These are phyloP conservation scores for Hyperopisus bebe DNA, from an alignment of 2,113 vertebrate genomes.

Conservation along the genomic window DNA sequence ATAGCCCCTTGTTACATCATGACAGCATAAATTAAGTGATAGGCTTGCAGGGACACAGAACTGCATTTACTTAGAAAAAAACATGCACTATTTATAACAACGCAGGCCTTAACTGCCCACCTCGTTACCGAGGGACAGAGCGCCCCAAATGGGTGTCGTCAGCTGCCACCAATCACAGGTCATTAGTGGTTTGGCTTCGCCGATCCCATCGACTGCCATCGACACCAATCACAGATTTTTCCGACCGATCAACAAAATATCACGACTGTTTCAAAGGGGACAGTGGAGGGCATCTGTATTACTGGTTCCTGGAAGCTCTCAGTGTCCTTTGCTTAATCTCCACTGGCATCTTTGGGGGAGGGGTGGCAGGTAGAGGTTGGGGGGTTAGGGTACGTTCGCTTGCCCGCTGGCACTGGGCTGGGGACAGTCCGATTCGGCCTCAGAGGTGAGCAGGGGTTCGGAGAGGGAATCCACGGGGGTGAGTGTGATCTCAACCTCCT, in stretches of 20 bases:
- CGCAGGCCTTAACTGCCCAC: not conserved
- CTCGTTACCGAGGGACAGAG: constrained; percentile 26
- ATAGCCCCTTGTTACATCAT: constrained; percentile 7
- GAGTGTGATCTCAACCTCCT: constrained; percentile 52
- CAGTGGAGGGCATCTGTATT: not conserved
- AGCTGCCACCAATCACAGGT: not conserved
- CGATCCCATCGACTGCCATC: constrained; percentile 36
- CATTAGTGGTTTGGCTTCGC: constrained; percentile 45
- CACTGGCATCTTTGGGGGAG: constrained; percentile 13
- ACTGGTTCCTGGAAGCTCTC: not conserved
- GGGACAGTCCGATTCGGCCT: constrained; percentile 1
- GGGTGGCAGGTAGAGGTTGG: constrained; percentile 18
- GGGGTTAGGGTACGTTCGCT: constrained; percentile 27
- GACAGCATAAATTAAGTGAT: not conserved
- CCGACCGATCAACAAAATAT: constrained; percentile 33
- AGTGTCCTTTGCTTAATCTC: constrained; percentile 5
- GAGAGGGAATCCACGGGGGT: constrained; percentile 44
- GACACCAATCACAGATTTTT: constrained; percentile 43
- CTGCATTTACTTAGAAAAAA: constrained; percentile 9
- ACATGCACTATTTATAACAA: constrained; percentile 22
- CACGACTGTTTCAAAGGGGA: not conserved
- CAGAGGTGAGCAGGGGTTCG: not conserved
- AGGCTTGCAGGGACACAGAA: not conserved
- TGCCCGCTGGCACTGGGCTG: constrained; percentile 15
- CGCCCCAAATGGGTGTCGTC: constrained; percentile 8